Conservation (phyloP, 2,797 vertebrate species). For the Dryobates pubescens region DNA sequence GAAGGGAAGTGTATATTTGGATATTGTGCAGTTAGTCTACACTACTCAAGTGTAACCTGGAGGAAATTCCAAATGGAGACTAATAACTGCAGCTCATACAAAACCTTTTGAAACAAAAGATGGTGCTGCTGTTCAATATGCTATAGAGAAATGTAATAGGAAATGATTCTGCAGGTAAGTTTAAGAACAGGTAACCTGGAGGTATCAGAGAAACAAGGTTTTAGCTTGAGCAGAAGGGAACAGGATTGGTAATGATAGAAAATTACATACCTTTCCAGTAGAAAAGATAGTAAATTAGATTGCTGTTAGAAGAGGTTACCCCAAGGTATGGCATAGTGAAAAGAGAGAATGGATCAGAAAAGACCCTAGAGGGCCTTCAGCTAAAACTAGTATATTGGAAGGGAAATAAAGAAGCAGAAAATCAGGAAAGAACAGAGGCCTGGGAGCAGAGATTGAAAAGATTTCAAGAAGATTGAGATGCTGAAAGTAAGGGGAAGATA, state of each 20-base stretch:
- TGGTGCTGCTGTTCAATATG: not conserved
- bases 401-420: conserved; percentile 3
- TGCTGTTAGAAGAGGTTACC: conserved; percentile 22
- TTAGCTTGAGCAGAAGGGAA: not conserved
- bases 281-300: conserved; percentile 17
- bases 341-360: not conserved
- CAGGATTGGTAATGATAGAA: conserved; percentile 32
- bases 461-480: not conserved
- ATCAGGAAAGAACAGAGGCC: not conserved
- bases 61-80: not conserved
- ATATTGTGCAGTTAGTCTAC: not conserved
- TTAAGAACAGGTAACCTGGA: not conserved
- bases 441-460: not conserved
- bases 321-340: not conserved
- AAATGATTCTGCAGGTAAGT: not conserved
- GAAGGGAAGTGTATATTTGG: not conserved
- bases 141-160: not conserved
- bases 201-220: conserved; percentile 2
- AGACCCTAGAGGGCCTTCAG: not conserved
- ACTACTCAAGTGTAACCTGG: not conserved
- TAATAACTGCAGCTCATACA: not conserved
- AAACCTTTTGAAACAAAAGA: not conserved
- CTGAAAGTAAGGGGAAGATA: not conserved
- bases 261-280: not conserved
- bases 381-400: not conserved